Evolutionary conservation across 2,113 vertebrate genomes (phyloP).

Genomic region (Odocoileus hemionus): DNA sequence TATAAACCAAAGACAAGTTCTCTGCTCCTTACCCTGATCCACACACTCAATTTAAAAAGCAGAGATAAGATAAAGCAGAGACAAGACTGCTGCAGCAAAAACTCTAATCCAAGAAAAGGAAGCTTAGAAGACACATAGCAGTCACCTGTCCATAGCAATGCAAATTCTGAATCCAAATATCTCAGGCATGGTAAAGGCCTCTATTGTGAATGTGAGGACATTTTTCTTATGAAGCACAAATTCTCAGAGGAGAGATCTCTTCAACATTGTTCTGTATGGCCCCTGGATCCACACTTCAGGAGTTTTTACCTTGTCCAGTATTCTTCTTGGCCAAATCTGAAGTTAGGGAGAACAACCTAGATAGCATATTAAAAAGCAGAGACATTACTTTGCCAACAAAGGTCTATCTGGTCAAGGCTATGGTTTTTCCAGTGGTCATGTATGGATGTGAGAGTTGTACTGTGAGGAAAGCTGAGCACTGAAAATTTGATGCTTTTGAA

Average conservation of each 20-base stretch:
- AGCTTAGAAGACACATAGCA: neutral
- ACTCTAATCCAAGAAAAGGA: neutral
- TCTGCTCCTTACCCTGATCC: neutral
- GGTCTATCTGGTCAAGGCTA: neutral
- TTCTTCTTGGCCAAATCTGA: neutral
- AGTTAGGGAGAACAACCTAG: neutral
- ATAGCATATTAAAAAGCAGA: neutral
- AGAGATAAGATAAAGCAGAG: neutral
- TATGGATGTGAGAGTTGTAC: neutral
- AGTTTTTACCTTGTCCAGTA: neutral
- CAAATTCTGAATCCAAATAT: neutral
- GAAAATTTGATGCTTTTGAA: neutral
- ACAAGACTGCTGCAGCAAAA: neutral
- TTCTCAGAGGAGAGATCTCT: neutral
- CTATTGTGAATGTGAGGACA: neutral
- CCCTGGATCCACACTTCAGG: neutral
- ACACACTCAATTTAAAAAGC: neutral
- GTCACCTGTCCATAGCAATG: neutral
- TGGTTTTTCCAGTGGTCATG: neutral
- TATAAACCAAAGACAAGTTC: neutral
- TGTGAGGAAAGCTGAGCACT: neutral
- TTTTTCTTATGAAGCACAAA: neutral
- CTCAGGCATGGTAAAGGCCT: neutral
- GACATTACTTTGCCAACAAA: neutral
- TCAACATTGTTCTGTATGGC: neutral